Conservation (phyloP, 1,140 invertebrate species). For the Ostrea edulis region DNA sequence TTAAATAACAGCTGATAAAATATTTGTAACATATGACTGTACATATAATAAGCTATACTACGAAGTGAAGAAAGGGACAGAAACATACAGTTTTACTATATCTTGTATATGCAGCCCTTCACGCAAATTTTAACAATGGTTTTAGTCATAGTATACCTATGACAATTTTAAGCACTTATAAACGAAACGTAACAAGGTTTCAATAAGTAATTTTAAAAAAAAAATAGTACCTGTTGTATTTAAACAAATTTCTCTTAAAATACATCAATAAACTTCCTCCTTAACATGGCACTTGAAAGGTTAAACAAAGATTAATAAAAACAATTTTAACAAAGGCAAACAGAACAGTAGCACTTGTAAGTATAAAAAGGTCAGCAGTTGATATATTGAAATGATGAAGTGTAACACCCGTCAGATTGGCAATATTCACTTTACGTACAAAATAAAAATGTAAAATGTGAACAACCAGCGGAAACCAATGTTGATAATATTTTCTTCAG, state of each 20-base stretch:
- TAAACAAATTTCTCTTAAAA: neutral
- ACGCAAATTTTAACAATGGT: neutral
- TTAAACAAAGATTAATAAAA: neutral
- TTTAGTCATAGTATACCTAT: neutral
- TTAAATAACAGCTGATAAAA: conserved; percentile 16
- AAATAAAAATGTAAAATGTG: neutral
- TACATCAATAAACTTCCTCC: neutral
- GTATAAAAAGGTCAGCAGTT: neutral
- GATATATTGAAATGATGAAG: neutral
- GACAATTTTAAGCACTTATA: conserved; percentile 1
- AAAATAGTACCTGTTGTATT: neutral
- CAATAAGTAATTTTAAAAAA: neutral
- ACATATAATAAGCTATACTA: conserved; percentile 4
- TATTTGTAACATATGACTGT: neutral
- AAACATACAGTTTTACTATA: neutral
- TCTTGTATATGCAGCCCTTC: neutral
- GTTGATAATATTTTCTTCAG: neutral
- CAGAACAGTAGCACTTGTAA: conserved; percentile 7
- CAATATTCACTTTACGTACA: conserved; percentile 1
- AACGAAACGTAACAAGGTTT: neutral
- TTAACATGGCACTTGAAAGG: neutral
- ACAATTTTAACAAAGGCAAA: conserved; percentile 14
- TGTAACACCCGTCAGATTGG: neutral
- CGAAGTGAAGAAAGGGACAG: neutral
- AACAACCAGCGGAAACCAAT: neutral